A percentile compares a stretch with the other conserved stretches of the same genome.
Evolutionary conservation across 2,888 invertebrate species (phyloP).

Genomic region (Leptogaster cylindrica): DNA sequence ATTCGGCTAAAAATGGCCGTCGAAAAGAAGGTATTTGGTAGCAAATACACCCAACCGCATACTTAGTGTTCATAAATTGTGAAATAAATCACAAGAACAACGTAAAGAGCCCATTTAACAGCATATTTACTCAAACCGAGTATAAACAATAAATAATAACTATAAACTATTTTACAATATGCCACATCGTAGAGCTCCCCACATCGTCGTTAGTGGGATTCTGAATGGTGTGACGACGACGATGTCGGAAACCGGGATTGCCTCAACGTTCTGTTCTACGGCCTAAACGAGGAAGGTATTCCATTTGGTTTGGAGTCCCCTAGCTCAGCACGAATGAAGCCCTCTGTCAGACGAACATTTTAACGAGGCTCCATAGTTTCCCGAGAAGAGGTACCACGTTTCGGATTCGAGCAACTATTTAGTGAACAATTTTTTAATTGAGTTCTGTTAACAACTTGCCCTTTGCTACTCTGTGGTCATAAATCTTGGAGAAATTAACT

Average conservation of each 20-base stretch:
- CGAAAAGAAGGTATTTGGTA: no score
- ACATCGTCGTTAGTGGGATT: background rate
- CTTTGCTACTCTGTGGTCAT: constrained; percentile 35
- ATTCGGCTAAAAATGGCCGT: no score
- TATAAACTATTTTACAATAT: constrained; percentile 28
- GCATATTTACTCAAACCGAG: constrained; percentile 25
- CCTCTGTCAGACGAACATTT: constrained; percentile 6
- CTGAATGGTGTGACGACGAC: no score
- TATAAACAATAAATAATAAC: constrained; percentile 39
- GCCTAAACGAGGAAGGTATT: constrained; percentile 19
- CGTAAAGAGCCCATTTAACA: constrained; percentile 26
- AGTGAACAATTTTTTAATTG: constrained; percentile 45
- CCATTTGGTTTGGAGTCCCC: background rate
- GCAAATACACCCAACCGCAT: background rate
- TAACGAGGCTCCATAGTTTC: constrained; percentile 10
- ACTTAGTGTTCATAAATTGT: background rate
- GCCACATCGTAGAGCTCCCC: background rate
- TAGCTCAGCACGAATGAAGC: background rate
- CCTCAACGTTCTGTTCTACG: constrained; percentile 11
- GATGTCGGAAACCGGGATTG: constrained; percentile 21
- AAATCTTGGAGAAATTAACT: constrained; percentile 40
- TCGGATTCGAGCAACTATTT: constrained; percentile 36
- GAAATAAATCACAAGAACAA: constrained; percentile 22
- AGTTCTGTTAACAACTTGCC: constrained; percentile 46
- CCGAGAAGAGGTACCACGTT: constrained; percentile 7